Evolutionary conservation across 2,888 invertebrate genomes (phyloP).

Genomic region (Amblyjoppa proteus): DNA sequence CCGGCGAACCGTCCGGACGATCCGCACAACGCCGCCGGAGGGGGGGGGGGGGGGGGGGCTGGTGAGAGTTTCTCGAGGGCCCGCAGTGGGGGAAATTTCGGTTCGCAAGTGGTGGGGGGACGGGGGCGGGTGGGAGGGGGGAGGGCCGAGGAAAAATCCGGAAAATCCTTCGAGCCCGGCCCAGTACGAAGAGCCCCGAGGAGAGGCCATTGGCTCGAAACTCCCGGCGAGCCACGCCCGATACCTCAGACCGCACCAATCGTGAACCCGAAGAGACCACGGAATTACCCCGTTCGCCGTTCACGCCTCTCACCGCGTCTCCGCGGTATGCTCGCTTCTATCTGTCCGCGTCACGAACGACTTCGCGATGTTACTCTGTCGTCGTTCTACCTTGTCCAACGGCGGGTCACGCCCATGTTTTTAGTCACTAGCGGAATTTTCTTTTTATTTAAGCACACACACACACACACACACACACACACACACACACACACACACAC

Average conservation of each 20-base stretch:
- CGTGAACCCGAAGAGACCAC: neutral
- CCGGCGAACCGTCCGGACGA: conserved; percentile 42
- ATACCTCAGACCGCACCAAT: conserved; percentile 45
- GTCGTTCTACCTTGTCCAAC: conserved; percentile 59
- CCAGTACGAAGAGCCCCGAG: conserved; percentile 38
- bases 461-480: too few species aligned
- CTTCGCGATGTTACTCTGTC: conserved; percentile 44
- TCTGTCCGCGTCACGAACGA: conserved; percentile 33
- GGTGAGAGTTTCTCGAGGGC: conserved; percentile 17
- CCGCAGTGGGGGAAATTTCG: conserved; percentile 28
- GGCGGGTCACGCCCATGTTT: conserved; percentile 57
- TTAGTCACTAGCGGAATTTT: conserved; percentile 10
- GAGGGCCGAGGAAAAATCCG: conserved; percentile 61
- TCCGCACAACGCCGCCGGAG: neutral
- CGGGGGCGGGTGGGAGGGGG: conserved; percentile 56
- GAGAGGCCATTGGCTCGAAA: conserved; percentile 51
- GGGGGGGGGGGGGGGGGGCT: too few species aligned
- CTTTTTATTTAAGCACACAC: neutral
- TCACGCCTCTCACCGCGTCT: conserved; percentile 60
- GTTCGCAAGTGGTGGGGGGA: neutral
- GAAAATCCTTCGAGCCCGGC: conserved; percentile 67
- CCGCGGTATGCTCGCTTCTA: conserved; percentile 41
- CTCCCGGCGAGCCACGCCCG: conserved; percentile 61
- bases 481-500: too few species aligned
- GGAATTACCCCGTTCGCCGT: conserved; percentile 58